Base-by-base conservation (phyloP, 2,113 vertebrate species). In the Mesitornis unicolor region DNA sequence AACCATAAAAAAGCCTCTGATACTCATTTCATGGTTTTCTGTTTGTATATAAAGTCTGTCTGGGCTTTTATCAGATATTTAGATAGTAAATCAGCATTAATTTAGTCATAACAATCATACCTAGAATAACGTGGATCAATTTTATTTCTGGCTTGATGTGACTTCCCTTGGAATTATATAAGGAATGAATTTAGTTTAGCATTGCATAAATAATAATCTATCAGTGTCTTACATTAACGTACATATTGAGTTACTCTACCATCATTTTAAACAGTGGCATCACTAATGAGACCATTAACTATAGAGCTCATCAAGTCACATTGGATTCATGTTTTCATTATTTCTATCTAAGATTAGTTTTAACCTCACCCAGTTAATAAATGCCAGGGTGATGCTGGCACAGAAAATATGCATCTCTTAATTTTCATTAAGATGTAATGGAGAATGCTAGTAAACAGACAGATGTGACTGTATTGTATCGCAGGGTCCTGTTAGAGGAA, bases 261-360 rank as follows among this genome's bases (percentile, higher is more conserved):
- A 84, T 97, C 88, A 93, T 96, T 97, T 95, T 94, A 98, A 97
- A 84, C 13, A 15, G 94, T 92, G 84, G 83, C 91, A 85, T 86
- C 91, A 69, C 91, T 97, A 97, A 97, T 96, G 81, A 51, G 93
- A 96, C 96, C 90, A 97, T 96, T 97, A 97, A 97, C 68, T 95
- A 86, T 56, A 93, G 86, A 91, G 67, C 90, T 59, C 69, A 78
- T 95, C 83, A 91, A 95, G 87, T 84, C 86, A 91, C 81, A 69
- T 35, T 92, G 86, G 79, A 97, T 97, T 96, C 82, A 77, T 65
- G 19, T 96, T 97, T 97, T 97, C 84, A 94, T 96, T 89, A 95
- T 94, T 97, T 97, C 81, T 83, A 68, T 81, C 94, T 92, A 75
- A 89, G 92, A 40, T 89, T 96, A 76, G 76, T 75, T 95, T 97